Conservation (phyloP, 2,797 vertebrate species). For the Picus viridis region DNA sequence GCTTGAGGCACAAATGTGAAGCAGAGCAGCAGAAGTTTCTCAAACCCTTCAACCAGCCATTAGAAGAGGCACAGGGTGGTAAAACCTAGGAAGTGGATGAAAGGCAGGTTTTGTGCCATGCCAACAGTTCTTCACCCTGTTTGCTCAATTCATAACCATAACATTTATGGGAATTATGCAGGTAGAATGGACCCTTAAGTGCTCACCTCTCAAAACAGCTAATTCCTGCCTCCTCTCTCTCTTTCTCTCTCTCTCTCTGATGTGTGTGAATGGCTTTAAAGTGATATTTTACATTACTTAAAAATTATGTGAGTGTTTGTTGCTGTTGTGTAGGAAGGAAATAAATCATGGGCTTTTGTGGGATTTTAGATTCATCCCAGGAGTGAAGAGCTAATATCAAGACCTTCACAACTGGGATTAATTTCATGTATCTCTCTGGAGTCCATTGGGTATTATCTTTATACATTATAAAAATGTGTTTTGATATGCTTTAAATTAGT, state of each 20-base stretch:
- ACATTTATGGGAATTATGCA: constrained; percentile 25
- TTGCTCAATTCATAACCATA: constrained; percentile 34
- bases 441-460: constrained; percentile 79
- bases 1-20: neutral
- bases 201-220: constrained; percentile 41
- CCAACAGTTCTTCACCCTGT: neutral
- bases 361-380: constrained; percentile 81
- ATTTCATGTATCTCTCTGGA: constrained; percentile 78
- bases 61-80: neutral
- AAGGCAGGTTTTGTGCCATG: constrained; percentile 15
- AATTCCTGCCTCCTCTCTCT: constrained; percentile 10
- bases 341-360: constrained; percentile 80
- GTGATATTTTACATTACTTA: constrained; percentile 75
- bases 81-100: neutral
- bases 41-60: neutral
- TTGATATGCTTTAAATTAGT: constrained; percentile 80
- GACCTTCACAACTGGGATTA: constrained; percentile 82
- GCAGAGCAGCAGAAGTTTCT: neutral
- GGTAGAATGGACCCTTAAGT: constrained; percentile 46
- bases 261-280: constrained; percentile 56
- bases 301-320: constrained; percentile 78
- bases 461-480: constrained; percentile 80
- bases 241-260: neutral
- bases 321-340: constrained; percentile 79
- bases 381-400: constrained; percentile 80